Conservation (phyloP, 2,113 vertebrate species). For the Agapornis roseicollis region DNA sequence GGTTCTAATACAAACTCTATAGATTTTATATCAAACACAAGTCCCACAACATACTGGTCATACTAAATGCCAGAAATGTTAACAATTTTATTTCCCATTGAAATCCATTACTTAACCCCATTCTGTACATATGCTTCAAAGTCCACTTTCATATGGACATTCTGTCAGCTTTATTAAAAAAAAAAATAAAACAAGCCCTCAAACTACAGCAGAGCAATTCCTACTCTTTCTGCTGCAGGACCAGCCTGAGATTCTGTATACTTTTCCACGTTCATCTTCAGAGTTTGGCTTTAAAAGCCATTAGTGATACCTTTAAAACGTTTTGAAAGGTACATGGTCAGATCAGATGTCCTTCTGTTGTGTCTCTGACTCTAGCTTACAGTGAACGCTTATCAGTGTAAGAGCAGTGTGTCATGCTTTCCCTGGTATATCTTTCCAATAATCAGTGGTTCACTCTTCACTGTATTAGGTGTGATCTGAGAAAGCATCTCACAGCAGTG, state of each 20-base stretch:
- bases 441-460: conserved; percentile 31
- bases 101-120: neutral
- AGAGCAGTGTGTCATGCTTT: conserved; percentile 4
- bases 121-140: neutral
- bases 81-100: neutral
- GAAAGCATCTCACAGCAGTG: neutral
- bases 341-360: neutral
- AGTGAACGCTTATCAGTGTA: neutral
- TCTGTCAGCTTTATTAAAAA: neutral
- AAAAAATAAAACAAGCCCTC: neutral
- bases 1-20: neutral
- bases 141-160: neutral
- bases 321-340: neutral
- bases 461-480: conserved; percentile 34
- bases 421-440: conserved; percentile 26
- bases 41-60: neutral
- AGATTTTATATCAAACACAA: neutral
- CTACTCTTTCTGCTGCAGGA: neutral
- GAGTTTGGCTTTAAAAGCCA: neutral
- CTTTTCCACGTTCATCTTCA: neutral
- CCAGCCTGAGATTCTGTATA: neutral
- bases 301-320: neutral
- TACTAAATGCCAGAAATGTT: neutral
- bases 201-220: neutral
- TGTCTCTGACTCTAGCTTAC: neutral